Evolutionary conservation across 2,888 invertebrate species (phyloP), one percentile per base, ranked within the genome.

Genomic region (Drosophila siamana): DNA sequence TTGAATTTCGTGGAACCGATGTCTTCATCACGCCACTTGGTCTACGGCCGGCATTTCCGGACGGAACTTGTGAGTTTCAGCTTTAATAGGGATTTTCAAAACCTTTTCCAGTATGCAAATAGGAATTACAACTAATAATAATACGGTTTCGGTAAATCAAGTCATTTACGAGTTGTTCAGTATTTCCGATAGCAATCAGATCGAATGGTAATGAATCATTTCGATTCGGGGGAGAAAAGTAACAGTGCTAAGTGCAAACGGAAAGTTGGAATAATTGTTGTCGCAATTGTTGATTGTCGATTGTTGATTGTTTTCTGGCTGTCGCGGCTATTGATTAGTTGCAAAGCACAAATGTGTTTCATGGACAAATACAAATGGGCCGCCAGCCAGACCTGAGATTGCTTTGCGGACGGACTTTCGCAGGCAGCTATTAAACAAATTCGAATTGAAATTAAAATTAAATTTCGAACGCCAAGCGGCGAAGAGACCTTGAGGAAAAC

Each of bases 121-220:
- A 41, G 8, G 8, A 5, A 19, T 5, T 30, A 33, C n/a, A 33
- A 33, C 1, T n/a, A 33, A n/a, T 33, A 19, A 40, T 28, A 41
- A 26, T 52, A n/a, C 0, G 11, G 4, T 1, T 19, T 19, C n/a
- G 9, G 19, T 41, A 16, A 19, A 28, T 19, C 13, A 19, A 28
- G 26, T 83, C 69, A 65, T 69, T 41, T 43, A 3, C 19, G 3
- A 19, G n/a, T 3, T 19, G 3, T 19, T 19, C 19, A 54, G 51
- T 41, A 78, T 82, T 81, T 81, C 85, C 79, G 79, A 16, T 55
- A 50, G 24, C 48, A 52, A 63, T 55, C 61, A 54, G 19, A 30
- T 30, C 5, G 9, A 24, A 56, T n/a, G n/a, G n/a, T n/a, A n/a
- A n/a, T 64, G 48, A 26, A 60, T 75, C 74, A 75, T 56, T 15